These are phyloP conservation scores for Stenodema calcarata DNA, from an alignment of 2,888 invertebrate genomes.

Conservation along the genomic window DNA sequence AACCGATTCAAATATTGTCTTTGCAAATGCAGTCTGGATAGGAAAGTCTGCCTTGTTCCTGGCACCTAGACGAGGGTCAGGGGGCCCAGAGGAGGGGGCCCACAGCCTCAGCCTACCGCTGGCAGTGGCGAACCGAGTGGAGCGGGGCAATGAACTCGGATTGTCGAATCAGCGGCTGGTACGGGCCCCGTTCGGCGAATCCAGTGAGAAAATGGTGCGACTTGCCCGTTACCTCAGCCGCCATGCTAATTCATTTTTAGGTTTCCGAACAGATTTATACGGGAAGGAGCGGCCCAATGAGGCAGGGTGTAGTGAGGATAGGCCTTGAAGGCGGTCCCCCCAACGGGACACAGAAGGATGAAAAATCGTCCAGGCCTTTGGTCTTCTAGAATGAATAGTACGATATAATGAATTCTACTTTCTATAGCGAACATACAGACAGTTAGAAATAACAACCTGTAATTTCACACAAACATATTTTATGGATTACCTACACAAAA, in stretches of 20 bases:
- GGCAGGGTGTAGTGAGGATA: neutral
- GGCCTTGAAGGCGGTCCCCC: neutral
- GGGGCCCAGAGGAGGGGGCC: constrained; percentile 13
- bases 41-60: neutral
- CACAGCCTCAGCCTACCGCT: neutral
- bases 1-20: neutral
- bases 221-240: constrained; percentile 29
- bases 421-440: too few species aligned
- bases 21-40: neutral
- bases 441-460: too few species aligned
- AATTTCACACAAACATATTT: too few species aligned
- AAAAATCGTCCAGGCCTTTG: neutral
- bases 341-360: neutral
- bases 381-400: neutral
- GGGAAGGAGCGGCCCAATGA: neutral
- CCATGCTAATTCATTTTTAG: constrained; percentile 17
- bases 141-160: constrained; percentile 33
- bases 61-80: neutral
- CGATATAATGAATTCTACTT: too few species aligned
- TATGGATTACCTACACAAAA: too few species aligned
- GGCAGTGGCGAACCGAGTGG: neutral
- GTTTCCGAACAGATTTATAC: constrained; percentile 33
- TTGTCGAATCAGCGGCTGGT: constrained; percentile 38
- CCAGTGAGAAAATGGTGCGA: constrained; percentile 23
- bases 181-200: constrained; percentile 15